Base-by-base conservation (phyloP, 1,140 invertebrate species). In the Penaeus vannamei region DNA sequence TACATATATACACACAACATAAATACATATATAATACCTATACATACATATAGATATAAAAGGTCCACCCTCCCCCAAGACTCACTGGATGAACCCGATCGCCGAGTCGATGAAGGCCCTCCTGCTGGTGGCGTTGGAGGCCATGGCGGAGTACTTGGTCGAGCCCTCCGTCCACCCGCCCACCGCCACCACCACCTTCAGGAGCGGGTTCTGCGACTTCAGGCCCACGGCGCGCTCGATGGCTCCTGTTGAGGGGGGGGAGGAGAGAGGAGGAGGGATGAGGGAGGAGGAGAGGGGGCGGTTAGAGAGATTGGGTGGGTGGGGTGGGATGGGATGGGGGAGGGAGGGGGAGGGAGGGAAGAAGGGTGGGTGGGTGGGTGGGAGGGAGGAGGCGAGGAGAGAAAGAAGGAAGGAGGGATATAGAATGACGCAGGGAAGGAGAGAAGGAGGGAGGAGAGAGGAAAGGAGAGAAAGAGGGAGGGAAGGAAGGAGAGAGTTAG, bases 141-240 rank as follows among this genome's bases (percentile, higher is more conserved):
- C 96, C 94, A 98, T 94, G 87, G 91, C 90, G 0, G 93, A 93
- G 90, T 94, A 94, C 81, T 93, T 93, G 61, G 90, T 91, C 14
- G 92, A 92, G n/a, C 92, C 92, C 86, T 93, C 93, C 79, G 93
- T 93, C 93, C 93, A 94, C 10, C 94, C 94, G 26, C 94, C 94
- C 7, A 94, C 93, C 19, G 93, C 93, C 14, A 94, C 90, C 12
- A 94, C 84, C 2, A 92, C 91, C 85, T 93, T 85, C 29, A 85
- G 62, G 1, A 53, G 62, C n/a, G 83, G 83, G 76, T 85, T 85
- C 17, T 61, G 29, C 53, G 66, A 61, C 19, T 66, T 64, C 26
- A 85, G 26, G 2, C 62, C 83, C 61, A 85, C 83, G 7, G 46
- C 32, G 23, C 46, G 23, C 79, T 17, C 61, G 79, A 23, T 5